Conservation (phyloP, 2,797 vertebrate species). For the Anableps anableps region DNA sequence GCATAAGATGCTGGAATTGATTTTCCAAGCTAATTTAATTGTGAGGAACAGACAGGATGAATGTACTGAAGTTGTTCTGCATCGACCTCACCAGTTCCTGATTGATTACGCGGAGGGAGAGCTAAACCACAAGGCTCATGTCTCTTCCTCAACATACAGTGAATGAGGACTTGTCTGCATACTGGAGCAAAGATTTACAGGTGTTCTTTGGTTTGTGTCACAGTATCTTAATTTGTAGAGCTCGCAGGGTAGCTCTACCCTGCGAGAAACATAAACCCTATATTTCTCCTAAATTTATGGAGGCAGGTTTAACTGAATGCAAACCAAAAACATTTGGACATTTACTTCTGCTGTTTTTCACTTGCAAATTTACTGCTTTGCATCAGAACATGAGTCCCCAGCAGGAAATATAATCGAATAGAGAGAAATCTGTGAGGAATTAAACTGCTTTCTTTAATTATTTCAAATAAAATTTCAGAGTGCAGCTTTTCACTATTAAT, state of each 20-base stretch:
- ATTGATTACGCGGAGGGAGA: conserved; percentile 56
- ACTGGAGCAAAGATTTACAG: conserved; percentile 39
- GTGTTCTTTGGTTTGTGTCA: conserved; percentile 24
- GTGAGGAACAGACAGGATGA: conserved; percentile 64
- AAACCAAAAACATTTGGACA: conserved; percentile 20
- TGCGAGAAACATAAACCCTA: conserved; percentile 19
- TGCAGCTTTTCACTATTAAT: background rate
- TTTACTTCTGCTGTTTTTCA: conserved; percentile 19
- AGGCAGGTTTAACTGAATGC: conserved; percentile 34
- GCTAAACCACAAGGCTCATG: conserved; percentile 21
- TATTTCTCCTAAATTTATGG: conserved; percentile 40
- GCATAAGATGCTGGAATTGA: conserved; percentile 72
- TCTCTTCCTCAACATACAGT: conserved; percentile 14
- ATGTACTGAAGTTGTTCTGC: conserved; percentile 69
- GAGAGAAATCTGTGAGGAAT: background rate
- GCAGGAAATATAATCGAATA: background rate
- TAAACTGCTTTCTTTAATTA: background rate
- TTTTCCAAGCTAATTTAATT: conserved; percentile 76
- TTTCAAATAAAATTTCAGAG: background rate
- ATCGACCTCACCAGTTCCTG: conserved; percentile 59
- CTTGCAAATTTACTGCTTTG: background rate
- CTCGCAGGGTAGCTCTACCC: background rate
- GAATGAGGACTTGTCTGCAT: conserved; percentile 49
- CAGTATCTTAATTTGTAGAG: conserved; percentile 31
- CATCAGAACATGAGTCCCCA: conserved; percentile 7